Percentiles rank a stretch among this genome's conserved stretches.
Conservation (phyloP, 2,797 vertebrate species). For the Gymnodraco acuticeps region DNA sequence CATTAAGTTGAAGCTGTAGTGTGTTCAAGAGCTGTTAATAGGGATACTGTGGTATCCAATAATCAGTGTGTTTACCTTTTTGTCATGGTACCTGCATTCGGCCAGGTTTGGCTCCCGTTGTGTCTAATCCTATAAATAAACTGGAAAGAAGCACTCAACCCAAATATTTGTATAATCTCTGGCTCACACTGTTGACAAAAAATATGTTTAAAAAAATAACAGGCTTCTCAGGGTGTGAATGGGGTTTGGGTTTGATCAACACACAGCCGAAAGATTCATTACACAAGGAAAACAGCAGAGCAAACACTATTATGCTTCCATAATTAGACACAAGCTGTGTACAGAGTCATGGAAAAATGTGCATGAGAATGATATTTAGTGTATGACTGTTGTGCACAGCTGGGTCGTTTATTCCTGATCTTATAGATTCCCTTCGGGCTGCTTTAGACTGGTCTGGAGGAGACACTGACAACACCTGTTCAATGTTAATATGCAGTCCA, state of each 20-base stretch:
- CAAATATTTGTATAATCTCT: conserved; percentile 16
- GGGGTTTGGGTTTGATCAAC: conserved; percentile 53
- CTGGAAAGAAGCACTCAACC: not conserved
- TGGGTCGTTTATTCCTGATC: conserved; percentile 27
- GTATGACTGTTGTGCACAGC: conserved; percentile 50
- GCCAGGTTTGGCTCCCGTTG: not conserved
- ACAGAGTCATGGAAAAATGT: conserved; percentile 34
- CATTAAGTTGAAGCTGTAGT: not conserved
- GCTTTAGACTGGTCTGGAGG: conserved; percentile 10
- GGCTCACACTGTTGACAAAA: conserved; percentile 26
- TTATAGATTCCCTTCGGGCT: conserved; percentile 29
- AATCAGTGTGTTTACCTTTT: not conserved
- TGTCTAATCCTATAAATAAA: conserved; percentile 4
- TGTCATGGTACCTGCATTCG: not conserved
- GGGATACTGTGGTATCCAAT: not conserved
- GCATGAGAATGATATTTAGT: conserved; percentile 26
- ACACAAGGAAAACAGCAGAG: conserved; percentile 50
- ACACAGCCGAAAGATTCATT: conserved; percentile 58
- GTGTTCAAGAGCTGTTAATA: not conserved
- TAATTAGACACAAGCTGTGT: conserved; percentile 63
- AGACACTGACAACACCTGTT: conserved; percentile 35
- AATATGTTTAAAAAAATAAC: conserved; percentile 19
- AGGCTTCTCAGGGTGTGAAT: conserved; percentile 16
- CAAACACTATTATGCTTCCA: conserved; percentile 59
- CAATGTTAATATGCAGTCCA: conserved; percentile 25